Base-by-base conservation (phyloP, 1,140 invertebrate species). In the Plectrocnemia conspersa region DNA sequence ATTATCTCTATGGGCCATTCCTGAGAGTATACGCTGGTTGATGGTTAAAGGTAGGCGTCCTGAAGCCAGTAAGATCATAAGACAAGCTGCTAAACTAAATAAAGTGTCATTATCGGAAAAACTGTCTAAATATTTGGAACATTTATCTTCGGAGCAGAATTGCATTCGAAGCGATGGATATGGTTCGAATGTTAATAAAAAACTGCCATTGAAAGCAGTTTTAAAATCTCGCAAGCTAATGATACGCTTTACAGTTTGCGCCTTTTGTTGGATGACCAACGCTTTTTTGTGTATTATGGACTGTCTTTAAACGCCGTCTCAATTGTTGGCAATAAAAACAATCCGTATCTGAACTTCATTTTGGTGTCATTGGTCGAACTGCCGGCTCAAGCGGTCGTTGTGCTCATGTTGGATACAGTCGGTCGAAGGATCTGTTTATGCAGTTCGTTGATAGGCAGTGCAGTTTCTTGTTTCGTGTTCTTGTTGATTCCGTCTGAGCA, bases 1-100 rank as follows among this genome's bases (percentile, higher is more conserved):
- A 6, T 64, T 74, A 2, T 77, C 80, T 54, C 74, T 76, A 18
- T 74, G 75, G 63, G 63, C 78, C 38, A 58, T 80, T 10, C 78
- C 78, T 3, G 79, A 81, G 67, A 81, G 79, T 25, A 67, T 80
- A 25, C 70, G 84, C 57, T 88, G 86, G 86, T 69, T 87, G 10
- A 61, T 87, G 29, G 79, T 82, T 1, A 79, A 81, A 33, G 79
- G 81, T 6, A 79, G 80, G 57, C 80, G 82, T 52, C 76, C 84
- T 3, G 79, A 85, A 62, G 84, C 81, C 7, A 70, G 78, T 19
- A 69, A 73, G 10, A 78, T 85, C 5, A 70, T 86, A 1, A 71
- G 68, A 0, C 80, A 75, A 63, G 80, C 81, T 11, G 82, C 84
- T 9, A 79, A 73, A 54, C 76, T 85, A 25, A 92, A 92, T 63